Conservation (phyloP, 92 coral and sea anemone genomes). For the Epizoanthus stellaris region DNA sequence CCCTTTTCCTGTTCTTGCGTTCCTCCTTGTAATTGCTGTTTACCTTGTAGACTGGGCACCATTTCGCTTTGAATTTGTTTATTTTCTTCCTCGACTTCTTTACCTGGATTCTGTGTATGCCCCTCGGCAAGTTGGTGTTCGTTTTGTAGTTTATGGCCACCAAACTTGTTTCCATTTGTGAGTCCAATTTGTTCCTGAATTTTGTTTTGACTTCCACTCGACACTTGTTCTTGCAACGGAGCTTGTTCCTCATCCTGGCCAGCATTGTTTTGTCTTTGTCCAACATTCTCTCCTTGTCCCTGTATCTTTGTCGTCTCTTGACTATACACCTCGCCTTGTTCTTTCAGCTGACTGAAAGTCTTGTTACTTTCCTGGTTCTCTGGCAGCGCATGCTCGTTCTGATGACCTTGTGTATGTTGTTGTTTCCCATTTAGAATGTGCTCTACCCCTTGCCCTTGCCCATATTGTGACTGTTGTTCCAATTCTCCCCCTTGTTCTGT, state of each 20-base stretch:
- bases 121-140: background rate
- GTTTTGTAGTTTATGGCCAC: background rate
- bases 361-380: background rate
- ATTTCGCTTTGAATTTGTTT: background rate
- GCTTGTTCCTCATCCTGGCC: background rate
- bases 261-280: background rate
- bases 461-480: background rate
- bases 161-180: background rate
- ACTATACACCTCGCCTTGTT: background rate
- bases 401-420: background rate
- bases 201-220: background rate
- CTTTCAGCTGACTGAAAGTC: background rate
- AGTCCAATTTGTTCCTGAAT: constrained; percentile 1
- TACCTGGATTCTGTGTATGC: background rate
- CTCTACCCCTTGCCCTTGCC: background rate
- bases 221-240: background rate
- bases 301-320: background rate
- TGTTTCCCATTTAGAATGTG: background rate
- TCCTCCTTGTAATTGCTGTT: background rate
- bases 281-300: background rate
- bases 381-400: no score
- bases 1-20: background rate
- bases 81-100: background rate
- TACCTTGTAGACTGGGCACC: background rate
- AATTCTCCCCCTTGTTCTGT: background rate